These are phyloP conservation scores for Scaptomyza cyrtandrae DNA, from an alignment of 2,888 invertebrate species.

Conservation along the genomic window DNA sequence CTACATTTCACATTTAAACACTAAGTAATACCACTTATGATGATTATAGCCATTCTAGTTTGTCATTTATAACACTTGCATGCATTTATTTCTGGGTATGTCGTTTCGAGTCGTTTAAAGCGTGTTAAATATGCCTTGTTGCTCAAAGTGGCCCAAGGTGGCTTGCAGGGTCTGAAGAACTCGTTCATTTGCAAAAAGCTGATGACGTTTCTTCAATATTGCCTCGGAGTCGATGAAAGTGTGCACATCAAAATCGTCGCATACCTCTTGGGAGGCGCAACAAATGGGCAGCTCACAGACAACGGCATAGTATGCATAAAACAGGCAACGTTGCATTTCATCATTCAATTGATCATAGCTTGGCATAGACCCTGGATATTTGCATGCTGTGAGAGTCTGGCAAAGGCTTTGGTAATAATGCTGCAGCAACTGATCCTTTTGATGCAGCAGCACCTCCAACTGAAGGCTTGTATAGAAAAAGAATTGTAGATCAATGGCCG, in stretches of 20 bases:
- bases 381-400: slow-evolving; percentile 52
- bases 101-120: slow-evolving; percentile 1
- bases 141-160: slow-evolving; percentile 69
- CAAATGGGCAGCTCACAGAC: slow-evolving; percentile 75
- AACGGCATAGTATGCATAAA: slow-evolving; percentile 73
- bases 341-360: slow-evolving; percentile 53
- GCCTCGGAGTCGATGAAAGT: slow-evolving; percentile 59
- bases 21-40: no score
- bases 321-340: slow-evolving; percentile 71
- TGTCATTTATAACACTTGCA: no score
- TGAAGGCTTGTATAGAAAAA: slow-evolving; percentile 81
- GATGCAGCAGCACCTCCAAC: slow-evolving; percentile 68
- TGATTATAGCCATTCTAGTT: no score
- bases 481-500: slow-evolving; percentile 82
- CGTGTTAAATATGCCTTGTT: slow-evolving; percentile 67
- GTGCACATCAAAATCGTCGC: slow-evolving; percentile 57
- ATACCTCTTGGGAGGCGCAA: slow-evolving; percentile 61
- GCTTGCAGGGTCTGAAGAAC: slow-evolving; percentile 64
- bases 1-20: no score
- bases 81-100: no score
- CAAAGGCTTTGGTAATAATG: slow-evolving; percentile 69
- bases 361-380: slow-evolving; percentile 51
- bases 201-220: slow-evolving; percentile 56
- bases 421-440: slow-evolving; percentile 65
- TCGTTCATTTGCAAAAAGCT: slow-evolving; percentile 71